Percentiles rank a stretch among this genome's conserved stretches.
These are phyloP conservation scores for Heterotis niloticus DNA, from an alignment of 2,113 vertebrate species.

Conservation along the genomic window DNA sequence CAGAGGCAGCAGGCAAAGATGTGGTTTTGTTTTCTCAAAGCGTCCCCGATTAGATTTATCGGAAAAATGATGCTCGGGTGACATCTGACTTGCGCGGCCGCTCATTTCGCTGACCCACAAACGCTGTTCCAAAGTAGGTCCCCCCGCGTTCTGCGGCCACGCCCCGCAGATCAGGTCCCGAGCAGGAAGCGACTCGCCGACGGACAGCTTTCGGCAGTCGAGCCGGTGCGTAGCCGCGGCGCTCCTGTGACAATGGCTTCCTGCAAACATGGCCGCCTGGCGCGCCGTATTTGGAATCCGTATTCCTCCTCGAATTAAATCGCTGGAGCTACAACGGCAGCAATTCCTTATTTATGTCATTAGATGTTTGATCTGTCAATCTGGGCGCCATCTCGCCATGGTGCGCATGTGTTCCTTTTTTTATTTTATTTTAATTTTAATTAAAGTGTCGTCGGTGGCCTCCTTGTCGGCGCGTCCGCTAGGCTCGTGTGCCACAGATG, in stretches of 20 bases:
- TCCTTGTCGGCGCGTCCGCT: constrained; percentile 6
- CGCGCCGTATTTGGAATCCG: not conserved
- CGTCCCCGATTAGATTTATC: constrained; percentile 2
- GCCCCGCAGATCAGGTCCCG: not conserved
- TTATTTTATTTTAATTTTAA: constrained; percentile 39
- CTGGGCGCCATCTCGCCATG: not conserved
- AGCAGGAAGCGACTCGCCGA: not conserved
- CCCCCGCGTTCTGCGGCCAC: not conserved
- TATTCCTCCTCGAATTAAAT: constrained; percentile 5
- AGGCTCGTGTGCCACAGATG: constrained; percentile 17
- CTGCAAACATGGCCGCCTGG: not conserved
- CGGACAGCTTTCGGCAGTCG: not conserved
- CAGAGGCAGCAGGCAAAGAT: not conserved
- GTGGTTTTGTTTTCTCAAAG: not conserved
- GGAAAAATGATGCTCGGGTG: not conserved
- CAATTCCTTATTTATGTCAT: not conserved
- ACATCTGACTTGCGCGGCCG: not conserved
- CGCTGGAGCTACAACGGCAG: not conserved
- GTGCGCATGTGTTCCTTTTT: constrained; percentile 18
- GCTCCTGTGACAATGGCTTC: not conserved
- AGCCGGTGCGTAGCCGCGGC: not conserved
- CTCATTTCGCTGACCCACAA: too few relatives aligned
- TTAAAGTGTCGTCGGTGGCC: constrained; percentile 30
- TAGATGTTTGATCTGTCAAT: constrained; percentile 14
- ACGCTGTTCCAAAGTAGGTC: not conserved